Evolutionary conservation across 2,888 invertebrate species (phyloP), one percentile per base, ranked within the genome.

Genomic region (Endotricha flammealis): DNA sequence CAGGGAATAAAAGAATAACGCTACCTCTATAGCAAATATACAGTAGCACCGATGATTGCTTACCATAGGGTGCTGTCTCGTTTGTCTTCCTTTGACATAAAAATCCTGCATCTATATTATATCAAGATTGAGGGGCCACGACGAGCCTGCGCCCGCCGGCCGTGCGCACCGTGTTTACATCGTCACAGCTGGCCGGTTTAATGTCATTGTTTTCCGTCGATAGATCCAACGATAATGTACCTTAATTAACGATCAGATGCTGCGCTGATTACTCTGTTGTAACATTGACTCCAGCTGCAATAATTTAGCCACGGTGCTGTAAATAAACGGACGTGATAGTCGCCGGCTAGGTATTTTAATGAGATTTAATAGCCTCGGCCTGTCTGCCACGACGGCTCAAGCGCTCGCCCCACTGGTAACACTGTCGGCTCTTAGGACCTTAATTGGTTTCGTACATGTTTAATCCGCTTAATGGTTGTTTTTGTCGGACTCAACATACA

Each of bases 361-460:
- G 74, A 77, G 72, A 71, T 74, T 77, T 73, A 81, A 77, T 75
- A 74, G 71, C 60, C 46, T 53, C 50, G 44, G 57, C 53, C 59
- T 61, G 57, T 49, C 52, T 40, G 44, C 48, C 41, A 45, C 48
- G 50, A 42, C 51, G 45, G 46, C 47, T 48, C 49, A 46, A 38
- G 42, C 51, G 40, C 55, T 55, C 53, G 51, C 55, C 53, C 54
- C 49, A 51, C 64, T 61, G 59, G 60, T 58, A 58, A 69, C 65
- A 62, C 63, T 66, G 71, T 67, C 70, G 64, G 65, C 69, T 72
- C 68, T 66, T 66, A 71, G 73, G 59, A 59, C 73, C 64, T 72
- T 81, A 79, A 79, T 79, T 79, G 77, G 72, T 78, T 75, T 67
- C 66, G 63, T 70, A 72, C 72, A 71, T 72, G 71, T 67, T 65